A percentile compares a stretch with the other conserved stretches of the same genome.
These are phyloP conservation scores for Xiphophorus couchianus DNA, from an alignment of 2,113 vertebrate genomes.

Conservation along the genomic window DNA sequence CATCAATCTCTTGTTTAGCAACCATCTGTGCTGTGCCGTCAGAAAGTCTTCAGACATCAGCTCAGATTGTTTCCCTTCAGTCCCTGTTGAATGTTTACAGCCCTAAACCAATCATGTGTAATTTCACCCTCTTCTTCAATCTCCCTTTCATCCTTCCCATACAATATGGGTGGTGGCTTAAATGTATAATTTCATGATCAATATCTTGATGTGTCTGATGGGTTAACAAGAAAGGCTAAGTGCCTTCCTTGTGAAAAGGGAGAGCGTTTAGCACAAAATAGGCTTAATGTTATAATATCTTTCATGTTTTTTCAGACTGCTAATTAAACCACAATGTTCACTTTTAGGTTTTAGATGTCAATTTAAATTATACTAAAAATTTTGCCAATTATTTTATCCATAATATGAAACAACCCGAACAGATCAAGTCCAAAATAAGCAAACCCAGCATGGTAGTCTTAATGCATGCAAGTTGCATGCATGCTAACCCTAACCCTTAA, in stretches of 20 bases:
- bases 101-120: constrained; percentile 58
- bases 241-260: background rate
- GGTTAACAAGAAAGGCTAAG: background rate
- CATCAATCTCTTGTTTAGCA: background rate
- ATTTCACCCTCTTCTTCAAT: constrained; percentile 42
- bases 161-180: constrained; percentile 43
- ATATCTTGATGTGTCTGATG: constrained; percentile 32
- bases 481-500: too few species aligned
- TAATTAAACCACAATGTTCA: background rate
- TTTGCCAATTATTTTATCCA: background rate
- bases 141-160: constrained; percentile 27
- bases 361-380: background rate
- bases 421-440: too few species aligned
- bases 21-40: background rate
- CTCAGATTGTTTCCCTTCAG: constrained; percentile 16
- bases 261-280: background rate
- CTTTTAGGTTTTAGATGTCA: background rate
- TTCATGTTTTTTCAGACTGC: background rate
- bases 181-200: constrained; percentile 36
- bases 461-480: too few species aligned
- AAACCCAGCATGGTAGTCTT: too few species aligned
- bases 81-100: constrained; percentile 49
- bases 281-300: background rate
- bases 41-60: background rate
- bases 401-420: background rate